These are phyloP conservation scores for Seriola aureovittata DNA, from an alignment of 2,113 vertebrate genomes.

Conservation along the genomic window DNA sequence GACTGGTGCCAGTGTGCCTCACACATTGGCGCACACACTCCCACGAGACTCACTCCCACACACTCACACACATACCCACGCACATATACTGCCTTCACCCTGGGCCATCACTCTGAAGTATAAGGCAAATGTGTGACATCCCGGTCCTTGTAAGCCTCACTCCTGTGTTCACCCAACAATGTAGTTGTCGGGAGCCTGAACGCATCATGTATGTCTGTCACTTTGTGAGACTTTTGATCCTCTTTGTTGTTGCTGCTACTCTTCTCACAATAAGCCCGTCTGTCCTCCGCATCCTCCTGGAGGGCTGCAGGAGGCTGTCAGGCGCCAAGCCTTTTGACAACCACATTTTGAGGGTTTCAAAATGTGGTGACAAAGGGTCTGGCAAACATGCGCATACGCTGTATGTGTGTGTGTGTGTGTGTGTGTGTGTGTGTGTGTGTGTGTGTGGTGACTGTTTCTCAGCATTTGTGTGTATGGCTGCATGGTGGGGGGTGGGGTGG, in stretches of 20 bases:
- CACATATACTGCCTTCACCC: constrained; percentile 34
- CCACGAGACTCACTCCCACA: constrained; percentile 35
- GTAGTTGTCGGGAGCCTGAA: constrained; percentile 50
- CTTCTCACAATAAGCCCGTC: constrained; percentile 54
- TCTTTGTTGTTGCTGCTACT: constrained; percentile 62
- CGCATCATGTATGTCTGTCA: constrained; percentile 65
- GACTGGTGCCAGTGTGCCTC: constrained; percentile 17
- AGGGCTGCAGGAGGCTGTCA: constrained; percentile 78
- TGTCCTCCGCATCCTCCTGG: constrained; percentile 63
- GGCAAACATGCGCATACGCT: constrained; percentile 43
- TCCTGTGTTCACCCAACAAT: constrained; percentile 46
- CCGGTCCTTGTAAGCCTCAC: constrained; percentile 32
- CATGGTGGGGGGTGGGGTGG: constrained; percentile 56
- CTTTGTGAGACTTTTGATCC: constrained; percentile 63
- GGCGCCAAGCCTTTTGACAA: constrained; percentile 73
- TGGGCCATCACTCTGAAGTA: constrained; percentile 41
- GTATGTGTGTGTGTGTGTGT: constrained; percentile 15
- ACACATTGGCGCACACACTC: constrained; percentile 11
- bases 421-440: constrained; percentile 30
- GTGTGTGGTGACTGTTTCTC: constrained; percentile 40
- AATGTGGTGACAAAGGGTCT: constrained; percentile 64
- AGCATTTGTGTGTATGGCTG: constrained; percentile 29
- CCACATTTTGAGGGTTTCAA: constrained; percentile 71
- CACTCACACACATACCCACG: constrained; percentile 33
- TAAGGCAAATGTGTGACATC: constrained; percentile 23